Evolutionary conservation across 2,888 invertebrate genomes (phyloP).

Genomic region (Epirrhoe alternata): DNA sequence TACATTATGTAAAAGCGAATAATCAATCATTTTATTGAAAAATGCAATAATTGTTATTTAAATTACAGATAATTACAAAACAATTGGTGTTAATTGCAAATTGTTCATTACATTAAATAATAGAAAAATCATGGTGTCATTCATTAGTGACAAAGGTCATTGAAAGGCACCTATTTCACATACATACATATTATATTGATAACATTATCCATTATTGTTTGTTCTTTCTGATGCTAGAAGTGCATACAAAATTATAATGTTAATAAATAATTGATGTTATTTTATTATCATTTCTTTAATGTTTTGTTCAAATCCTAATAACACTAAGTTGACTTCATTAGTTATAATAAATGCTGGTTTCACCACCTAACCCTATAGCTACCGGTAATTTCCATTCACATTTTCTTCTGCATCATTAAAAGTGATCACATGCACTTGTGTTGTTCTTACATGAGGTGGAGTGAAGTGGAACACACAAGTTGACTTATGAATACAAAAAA

Average conservation of each 20-base stretch:
- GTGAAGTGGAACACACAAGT: constrained; percentile 62
- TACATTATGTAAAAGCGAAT: constrained; percentile 76
- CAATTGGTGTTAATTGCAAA: constrained; percentile 33
- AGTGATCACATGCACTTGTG: constrained; percentile 29
- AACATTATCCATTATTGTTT: constrained; percentile 1
- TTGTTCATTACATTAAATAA: constrained; percentile 29
- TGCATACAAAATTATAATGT: constrained; percentile 2
- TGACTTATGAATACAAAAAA: constrained; percentile 57
- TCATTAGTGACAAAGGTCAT: constrained; percentile 15
- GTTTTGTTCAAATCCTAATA: constrained; percentile 49
- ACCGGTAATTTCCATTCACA: constrained; percentile 45
- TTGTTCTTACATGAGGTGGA: constrained; percentile 53
- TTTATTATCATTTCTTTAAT: not conserved
- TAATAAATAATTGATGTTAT: not conserved
- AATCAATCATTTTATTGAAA: constrained; percentile 62
- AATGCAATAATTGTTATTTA: constrained; percentile 55
- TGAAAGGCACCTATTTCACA: constrained; percentile 33
- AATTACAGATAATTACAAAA: constrained; percentile 32
- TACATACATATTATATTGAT: not conserved
- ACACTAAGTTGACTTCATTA: constrained; percentile 42
- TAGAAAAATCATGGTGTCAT: constrained; percentile 14
- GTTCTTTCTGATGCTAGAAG: not conserved
- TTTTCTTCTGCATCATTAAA: constrained; percentile 14
- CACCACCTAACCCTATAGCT: constrained; percentile 54
- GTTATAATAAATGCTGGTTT: constrained; percentile 54